Evolutionary conservation across 2,113 vertebrate species (phyloP).

Genomic region (Dasypus novemcinctus): DNA sequence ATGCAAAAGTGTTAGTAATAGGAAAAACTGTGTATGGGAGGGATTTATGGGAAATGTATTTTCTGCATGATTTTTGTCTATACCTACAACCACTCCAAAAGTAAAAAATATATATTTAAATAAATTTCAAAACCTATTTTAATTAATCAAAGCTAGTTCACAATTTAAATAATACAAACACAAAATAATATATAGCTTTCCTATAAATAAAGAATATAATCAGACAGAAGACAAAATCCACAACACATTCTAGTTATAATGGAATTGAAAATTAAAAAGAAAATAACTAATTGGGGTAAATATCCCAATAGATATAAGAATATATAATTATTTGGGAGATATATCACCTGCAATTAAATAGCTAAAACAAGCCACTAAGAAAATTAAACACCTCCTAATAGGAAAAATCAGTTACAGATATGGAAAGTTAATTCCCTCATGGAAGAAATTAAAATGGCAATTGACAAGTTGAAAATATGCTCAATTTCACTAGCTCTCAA

Average conservation of each 20-base stretch:
- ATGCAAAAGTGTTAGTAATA: too few relatives aligned
- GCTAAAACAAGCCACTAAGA: neutral
- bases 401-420: neutral
- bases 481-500: neutral
- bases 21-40: too few relatives aligned
- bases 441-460: conserved; percentile 28
- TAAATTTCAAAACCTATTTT: neutral
- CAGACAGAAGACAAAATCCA: neutral
- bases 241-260: neutral
- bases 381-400: neutral
- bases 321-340: neutral
- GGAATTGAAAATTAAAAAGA: neutral
- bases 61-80: too few relatives aligned
- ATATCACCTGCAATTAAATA: neutral
- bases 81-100: too few relatives aligned
- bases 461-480: neutral
- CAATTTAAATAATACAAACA: neutral
- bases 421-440: neutral
- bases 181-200: neutral
- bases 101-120: too few relatives aligned
- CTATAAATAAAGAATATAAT: conserved; percentile 18
- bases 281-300: neutral
- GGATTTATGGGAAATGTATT: too few relatives aligned
- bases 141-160: neutral
- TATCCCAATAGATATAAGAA: too few relatives aligned